These are phyloP conservation scores for Octomys mimax DNA, from an alignment of 2,797 vertebrate genomes.

Conservation along the genomic window DNA sequence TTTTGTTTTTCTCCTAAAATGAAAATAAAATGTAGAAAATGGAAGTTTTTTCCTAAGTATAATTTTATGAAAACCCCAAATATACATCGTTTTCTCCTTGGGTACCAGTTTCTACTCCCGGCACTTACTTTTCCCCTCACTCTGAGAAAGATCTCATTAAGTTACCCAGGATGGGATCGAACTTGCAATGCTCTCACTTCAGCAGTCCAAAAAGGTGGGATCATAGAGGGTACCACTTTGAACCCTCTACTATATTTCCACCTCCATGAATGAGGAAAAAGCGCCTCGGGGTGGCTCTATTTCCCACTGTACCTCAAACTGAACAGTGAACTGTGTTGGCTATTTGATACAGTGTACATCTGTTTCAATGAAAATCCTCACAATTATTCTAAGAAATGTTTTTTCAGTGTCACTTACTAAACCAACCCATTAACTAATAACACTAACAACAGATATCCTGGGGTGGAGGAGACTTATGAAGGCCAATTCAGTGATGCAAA, in stretches of 20 bases:
- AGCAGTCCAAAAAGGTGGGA: background rate
- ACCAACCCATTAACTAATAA: background rate
- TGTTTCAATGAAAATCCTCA: slow-evolving; percentile 55
- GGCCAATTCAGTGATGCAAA: slow-evolving; percentile 30
- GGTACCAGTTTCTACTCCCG: background rate
- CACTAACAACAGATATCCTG: background rate
- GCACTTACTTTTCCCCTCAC: background rate
- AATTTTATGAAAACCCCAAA: slow-evolving; percentile 35
- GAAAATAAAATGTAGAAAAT: slow-evolving; percentile 61
- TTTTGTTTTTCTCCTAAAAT: slow-evolving; percentile 94
- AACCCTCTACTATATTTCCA: background rate
- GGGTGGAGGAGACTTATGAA: background rate
- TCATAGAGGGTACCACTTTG: background rate
- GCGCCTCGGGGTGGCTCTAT: background rate
- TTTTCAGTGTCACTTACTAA: slow-evolving; percentile 1
- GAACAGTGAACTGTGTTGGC: slow-evolving; percentile 11
- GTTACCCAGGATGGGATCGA: background rate
- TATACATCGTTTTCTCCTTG: background rate
- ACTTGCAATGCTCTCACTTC: background rate
- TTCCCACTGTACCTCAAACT: background rate
- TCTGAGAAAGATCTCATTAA: background rate
- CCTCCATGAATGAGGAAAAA: background rate
- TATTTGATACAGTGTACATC: slow-evolving; percentile 19
- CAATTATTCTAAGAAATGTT: slow-evolving; percentile 28
- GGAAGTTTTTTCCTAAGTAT: background rate